Conservation (phyloP, 2,113 vertebrate genomes). For the Nannobrachium achirus region DNA sequence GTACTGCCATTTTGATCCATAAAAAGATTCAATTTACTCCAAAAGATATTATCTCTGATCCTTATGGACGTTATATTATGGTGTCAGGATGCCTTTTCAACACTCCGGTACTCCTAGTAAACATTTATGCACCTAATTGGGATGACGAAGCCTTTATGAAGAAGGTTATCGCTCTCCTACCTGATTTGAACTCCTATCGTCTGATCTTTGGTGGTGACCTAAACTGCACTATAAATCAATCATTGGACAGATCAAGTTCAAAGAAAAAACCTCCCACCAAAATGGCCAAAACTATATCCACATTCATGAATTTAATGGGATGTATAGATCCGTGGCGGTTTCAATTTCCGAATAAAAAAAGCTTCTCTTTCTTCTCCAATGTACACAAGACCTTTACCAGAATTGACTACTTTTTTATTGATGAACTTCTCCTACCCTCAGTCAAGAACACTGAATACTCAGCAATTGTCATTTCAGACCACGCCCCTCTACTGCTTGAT, state of each 20-base stretch:
- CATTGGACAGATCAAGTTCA: background rate
- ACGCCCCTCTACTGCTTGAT: background rate
- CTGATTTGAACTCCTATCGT: background rate
- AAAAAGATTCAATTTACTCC: background rate
- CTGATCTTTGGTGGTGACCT: background rate
- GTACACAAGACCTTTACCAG: background rate
- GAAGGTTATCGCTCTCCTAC: background rate
- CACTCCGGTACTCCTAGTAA: background rate
- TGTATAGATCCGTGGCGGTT: background rate
- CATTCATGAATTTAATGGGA: background rate
- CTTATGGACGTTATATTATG: background rate
- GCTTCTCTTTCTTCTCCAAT: background rate
- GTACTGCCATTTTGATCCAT: background rate
- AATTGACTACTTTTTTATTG: background rate
- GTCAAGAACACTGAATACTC: background rate
- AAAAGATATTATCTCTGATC: background rate
- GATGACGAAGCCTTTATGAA: background rate
- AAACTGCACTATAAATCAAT: background rate
- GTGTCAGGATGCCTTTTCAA: background rate
- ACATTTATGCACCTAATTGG: background rate
- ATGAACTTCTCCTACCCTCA: background rate
- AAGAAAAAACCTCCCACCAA: background rate
- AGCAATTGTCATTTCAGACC: background rate
- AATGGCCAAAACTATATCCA: slow-evolving; percentile 1
- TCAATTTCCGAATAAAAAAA: background rate